phyloP scores from a whole-genome alignment of 2,797 vertebrate genomes.

The Silurus aristotelis region DNA sequence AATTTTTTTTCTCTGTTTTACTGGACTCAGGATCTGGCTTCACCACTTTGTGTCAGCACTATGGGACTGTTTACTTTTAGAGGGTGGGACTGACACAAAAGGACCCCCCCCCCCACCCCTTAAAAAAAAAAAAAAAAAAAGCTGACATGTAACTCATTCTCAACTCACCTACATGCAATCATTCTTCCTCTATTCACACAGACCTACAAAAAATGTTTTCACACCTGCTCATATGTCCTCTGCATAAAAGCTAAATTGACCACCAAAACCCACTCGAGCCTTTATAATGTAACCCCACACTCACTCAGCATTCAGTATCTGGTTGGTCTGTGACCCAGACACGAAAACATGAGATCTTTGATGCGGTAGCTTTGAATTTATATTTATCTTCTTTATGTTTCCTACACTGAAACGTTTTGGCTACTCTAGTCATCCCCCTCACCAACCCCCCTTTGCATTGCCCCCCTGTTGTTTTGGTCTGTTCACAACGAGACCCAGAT shows the following conservation, averaged over 20 bases:
- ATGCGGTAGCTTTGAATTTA: slow-evolving; percentile 19
- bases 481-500: slow-evolving; percentile 77
- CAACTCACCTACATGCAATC: slow-evolving; percentile 34
- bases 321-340: slow-evolving; percentile 12
- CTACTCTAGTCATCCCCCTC: slow-evolving; percentile 26
- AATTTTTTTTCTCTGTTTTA: slow-evolving; percentile 70
- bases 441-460: slow-evolving; percentile 14
- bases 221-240: slow-evolving; percentile 28
- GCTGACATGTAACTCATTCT: slow-evolving; percentile 26
- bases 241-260: slow-evolving; percentile 16
- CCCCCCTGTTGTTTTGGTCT: slow-evolving; percentile 67
- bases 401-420: slow-evolving; percentile 6
- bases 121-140: neutral
- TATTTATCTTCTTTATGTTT: slow-evolving; percentile 33
- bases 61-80: slow-evolving; percentile 50
- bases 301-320: slow-evolving; percentile 11
- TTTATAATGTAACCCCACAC: slow-evolving; percentile 3
- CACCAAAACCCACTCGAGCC: neutral
- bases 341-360: slow-evolving; percentile 8
- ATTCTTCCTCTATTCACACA: slow-evolving; percentile 21
- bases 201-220: slow-evolving; percentile 35
- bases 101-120: neutral
- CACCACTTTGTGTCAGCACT: slow-evolving; percentile 53
- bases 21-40: slow-evolving; percentile 57
- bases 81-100: slow-evolving; percentile 41